Percentiles rank a stretch among this genome's conserved stretches.
Conservation (phyloP, 2,797 vertebrate species). For the Arctocebus calabarensis region DNA sequence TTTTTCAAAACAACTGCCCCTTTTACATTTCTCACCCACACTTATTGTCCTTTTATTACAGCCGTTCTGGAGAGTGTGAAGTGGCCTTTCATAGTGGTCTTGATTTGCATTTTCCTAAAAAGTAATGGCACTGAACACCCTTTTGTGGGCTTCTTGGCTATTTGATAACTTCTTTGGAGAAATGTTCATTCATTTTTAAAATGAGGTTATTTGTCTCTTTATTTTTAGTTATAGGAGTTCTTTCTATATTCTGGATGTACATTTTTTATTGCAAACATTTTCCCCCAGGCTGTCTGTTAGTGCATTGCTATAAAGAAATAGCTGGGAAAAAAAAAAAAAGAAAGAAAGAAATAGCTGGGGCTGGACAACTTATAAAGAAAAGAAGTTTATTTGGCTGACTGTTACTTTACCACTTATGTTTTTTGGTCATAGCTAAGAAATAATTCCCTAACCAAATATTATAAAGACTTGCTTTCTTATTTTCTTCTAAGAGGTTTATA, state of each 20-base stretch:
- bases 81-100: background rate
- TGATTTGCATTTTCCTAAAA: background rate
- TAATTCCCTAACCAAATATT: background rate
- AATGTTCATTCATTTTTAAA: background rate
- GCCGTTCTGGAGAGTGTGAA: background rate
- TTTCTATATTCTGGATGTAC: constrained; percentile 22
- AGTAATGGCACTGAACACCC: background rate
- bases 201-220: background rate
- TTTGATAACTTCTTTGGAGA: constrained; percentile 34
- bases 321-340: no score
- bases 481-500: constrained; percentile 27
- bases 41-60: background rate
- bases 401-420: background rate
- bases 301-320: background rate
- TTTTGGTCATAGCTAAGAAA: background rate
- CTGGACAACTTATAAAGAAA: background rate
- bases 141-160: background rate
- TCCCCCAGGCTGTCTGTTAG: background rate
- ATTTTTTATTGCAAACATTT: background rate
- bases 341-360: background rate
- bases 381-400: background rate
- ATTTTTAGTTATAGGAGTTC: background rate
- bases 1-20: background rate
- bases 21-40: background rate
- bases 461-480: background rate